Percentiles rank a stretch among this genome's conserved stretches.
phyloP scores from a whole-genome alignment of 2,797 vertebrate species.

The Zenarchopterus dispar region DNA sequence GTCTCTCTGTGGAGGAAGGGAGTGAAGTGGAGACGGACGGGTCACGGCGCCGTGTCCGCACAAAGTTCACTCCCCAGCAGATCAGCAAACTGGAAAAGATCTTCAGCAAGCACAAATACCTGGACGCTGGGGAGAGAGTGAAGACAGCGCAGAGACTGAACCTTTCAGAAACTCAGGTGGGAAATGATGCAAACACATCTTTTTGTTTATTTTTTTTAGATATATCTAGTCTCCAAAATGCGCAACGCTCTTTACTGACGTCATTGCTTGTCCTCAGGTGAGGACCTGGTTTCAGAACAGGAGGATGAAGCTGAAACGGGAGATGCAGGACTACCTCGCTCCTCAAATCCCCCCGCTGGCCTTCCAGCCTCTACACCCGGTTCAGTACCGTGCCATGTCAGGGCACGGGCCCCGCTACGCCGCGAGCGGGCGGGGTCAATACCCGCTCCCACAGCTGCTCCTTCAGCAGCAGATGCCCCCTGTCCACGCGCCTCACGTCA shows the following conservation, averaged over 20 bases:
- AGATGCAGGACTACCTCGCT: slow-evolving; percentile 81
- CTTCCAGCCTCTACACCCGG: slow-evolving; percentile 49
- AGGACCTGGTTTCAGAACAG: slow-evolving; percentile 94
- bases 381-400: slow-evolving; percentile 62
- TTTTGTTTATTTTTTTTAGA: too few relatives aligned
- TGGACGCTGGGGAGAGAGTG: slow-evolving; percentile 83
- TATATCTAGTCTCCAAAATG: too few relatives aligned
- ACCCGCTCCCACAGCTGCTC: slow-evolving; percentile 52
- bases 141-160: slow-evolving; percentile 84
- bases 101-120: slow-evolving; percentile 86
- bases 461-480: slow-evolving; percentile 44
- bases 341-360: slow-evolving; percentile 55
- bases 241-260: too few relatives aligned
- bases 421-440: slow-evolving; percentile 20
- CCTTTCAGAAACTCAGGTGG: slow-evolving; percentile 88
- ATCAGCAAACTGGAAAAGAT: slow-evolving; percentile 87
- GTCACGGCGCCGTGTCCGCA: slow-evolving; percentile 80
- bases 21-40: slow-evolving; percentile 57
- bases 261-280: slow-evolving; percentile 70
- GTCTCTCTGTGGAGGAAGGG: slow-evolving; percentile 61
- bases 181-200: slow-evolving; percentile 3
- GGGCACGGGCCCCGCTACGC: slow-evolving; percentile 58
- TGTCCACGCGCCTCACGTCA: slow-evolving; percentile 25
- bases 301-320: slow-evolving; percentile 90
- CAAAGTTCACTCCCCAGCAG: slow-evolving; percentile 87